Evolutionary conservation across 2,113 vertebrate genomes (phyloP).

Genomic region (Stegastes partitus): DNA sequence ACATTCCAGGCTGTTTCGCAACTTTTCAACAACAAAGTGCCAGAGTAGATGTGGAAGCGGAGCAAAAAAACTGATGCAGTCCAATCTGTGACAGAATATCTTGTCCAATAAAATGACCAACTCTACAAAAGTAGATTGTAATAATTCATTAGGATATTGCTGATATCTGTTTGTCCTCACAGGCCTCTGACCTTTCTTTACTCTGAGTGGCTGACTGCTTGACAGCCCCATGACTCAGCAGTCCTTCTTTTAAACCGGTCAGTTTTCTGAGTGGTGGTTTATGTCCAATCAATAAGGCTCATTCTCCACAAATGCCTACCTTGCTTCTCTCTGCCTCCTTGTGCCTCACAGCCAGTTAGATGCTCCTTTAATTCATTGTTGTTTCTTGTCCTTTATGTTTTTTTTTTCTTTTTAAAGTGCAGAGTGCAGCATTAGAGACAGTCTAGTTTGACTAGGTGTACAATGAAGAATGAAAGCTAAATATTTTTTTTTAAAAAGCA

Average conservation of each 20-base stretch:
- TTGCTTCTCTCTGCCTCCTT: slow-evolving; percentile 30
- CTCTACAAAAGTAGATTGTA: neutral
- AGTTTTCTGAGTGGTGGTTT: slow-evolving; percentile 47
- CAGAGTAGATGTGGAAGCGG: neutral
- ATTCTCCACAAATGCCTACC: slow-evolving; percentile 55
- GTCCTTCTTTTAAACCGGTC: slow-evolving; percentile 42
- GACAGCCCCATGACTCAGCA: slow-evolving; percentile 55
- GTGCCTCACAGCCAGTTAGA: slow-evolving; percentile 17
- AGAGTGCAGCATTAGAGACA: neutral
- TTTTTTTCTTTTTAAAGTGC: neutral
- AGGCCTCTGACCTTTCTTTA: slow-evolving; percentile 33
- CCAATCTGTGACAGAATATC: slow-evolving; percentile 6
- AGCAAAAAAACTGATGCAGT: slow-evolving; percentile 12
- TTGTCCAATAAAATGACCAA: neutral
- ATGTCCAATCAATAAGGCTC: slow-evolving; percentile 63
- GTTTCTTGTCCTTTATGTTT: neutral
- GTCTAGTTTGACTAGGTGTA: neutral
- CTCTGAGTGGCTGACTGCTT: slow-evolving; percentile 20
- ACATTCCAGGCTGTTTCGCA: neutral
- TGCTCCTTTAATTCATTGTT: slow-evolving; percentile 26
- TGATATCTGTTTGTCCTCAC: slow-evolving; percentile 25
- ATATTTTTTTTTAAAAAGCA: neutral
- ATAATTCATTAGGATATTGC: slow-evolving; percentile 5
- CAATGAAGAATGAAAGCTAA: slow-evolving; percentile 11
- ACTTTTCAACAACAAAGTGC: neutral